A percentile compares a stretch with the other conserved stretches of the same genome.
These are phyloP conservation scores for Temnothorax unifasciatus DNA, from an alignment of 2,888 invertebrate genomes.

Conservation along the genomic window DNA sequence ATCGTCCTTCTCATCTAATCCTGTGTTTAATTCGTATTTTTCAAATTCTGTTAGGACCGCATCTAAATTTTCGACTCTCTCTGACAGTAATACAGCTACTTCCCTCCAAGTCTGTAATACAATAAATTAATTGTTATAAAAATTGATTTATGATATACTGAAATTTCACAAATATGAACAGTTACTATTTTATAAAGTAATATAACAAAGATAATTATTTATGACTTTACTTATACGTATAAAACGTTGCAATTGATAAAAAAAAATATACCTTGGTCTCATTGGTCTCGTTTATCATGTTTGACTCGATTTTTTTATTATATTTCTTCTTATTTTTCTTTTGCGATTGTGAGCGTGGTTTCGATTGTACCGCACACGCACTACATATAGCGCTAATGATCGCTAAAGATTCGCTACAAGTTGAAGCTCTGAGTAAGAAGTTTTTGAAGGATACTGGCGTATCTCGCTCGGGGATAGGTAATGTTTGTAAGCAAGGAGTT, in stretches of 20 bases:
- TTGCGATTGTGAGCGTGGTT: slow-evolving; percentile 74
- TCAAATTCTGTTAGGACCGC: slow-evolving; percentile 79
- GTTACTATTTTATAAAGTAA: neutral
- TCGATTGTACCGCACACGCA: slow-evolving; percentile 75
- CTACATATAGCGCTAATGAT: slow-evolving; percentile 82
- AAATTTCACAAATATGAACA: neutral
- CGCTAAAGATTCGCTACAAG: slow-evolving; percentile 84
- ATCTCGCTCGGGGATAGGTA: slow-evolving; percentile 78
- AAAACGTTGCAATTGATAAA: neutral
- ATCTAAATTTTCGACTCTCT: slow-evolving; percentile 80
- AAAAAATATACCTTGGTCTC: slow-evolving; percentile 67
- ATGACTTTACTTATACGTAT: neutral
- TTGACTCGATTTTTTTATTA: slow-evolving; percentile 77
- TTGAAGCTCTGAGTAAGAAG: slow-evolving; percentile 83
- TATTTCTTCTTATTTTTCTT: slow-evolving; percentile 83
- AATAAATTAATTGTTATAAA: slow-evolving; percentile 23
- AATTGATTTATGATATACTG: neutral
- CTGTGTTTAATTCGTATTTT: slow-evolving; percentile 80
- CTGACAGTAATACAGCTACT: slow-evolving; percentile 78
- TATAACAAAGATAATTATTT: neutral
- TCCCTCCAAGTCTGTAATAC: slow-evolving; percentile 82
- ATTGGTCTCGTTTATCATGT: slow-evolving; percentile 71
- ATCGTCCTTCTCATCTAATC: slow-evolving; percentile 75
- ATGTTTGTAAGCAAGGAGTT: slow-evolving; percentile 76
- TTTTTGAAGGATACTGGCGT: slow-evolving; percentile 80